Evolutionary conservation across 2,113 vertebrate species (phyloP).

Genomic region (Brachyistius frenatus): DNA sequence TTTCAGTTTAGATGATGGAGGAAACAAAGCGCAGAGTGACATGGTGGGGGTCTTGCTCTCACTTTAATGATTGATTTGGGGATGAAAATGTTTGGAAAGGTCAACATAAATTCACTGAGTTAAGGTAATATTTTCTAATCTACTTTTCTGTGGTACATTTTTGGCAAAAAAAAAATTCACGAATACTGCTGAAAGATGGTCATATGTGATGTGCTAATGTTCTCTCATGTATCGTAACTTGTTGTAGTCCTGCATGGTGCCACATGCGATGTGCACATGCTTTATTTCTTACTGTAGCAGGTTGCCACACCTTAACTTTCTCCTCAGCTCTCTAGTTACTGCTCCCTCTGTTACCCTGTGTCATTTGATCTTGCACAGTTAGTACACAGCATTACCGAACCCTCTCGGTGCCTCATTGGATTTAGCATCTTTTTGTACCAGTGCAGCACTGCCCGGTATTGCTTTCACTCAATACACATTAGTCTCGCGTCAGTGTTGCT

Average conservation of each 20-base stretch:
- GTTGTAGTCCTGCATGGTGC: background rate
- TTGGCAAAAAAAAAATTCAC: too few species aligned
- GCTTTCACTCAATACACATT: constrained; percentile 78
- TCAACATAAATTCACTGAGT: constrained; percentile 42
- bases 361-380: constrained; percentile 59
- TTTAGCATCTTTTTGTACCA: constrained; percentile 61
- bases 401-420: constrained; percentile 63
- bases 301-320: constrained; percentile 52
- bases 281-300: background rate
- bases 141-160: constrained; percentile 5
- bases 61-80: constrained; percentile 8
- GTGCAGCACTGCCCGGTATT: constrained; percentile 54
- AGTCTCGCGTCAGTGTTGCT: constrained; percentile 65
- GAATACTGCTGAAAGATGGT: background rate
- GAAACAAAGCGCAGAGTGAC: constrained; percentile 48
- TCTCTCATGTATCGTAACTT: background rate
- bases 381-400: constrained; percentile 55
- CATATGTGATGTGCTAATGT: background rate
- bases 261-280: background rate
- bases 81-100: constrained; percentile 40
- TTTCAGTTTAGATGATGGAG: constrained; percentile 53
- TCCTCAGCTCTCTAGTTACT: constrained; percentile 9
- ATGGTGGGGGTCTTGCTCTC: constrained; percentile 27
- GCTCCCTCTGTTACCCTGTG: constrained; percentile 34
- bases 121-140: constrained; percentile 66